phyloP scores from a whole-genome alignment of 2,113 vertebrate species.

The Eptesicus fuscus region DNA sequence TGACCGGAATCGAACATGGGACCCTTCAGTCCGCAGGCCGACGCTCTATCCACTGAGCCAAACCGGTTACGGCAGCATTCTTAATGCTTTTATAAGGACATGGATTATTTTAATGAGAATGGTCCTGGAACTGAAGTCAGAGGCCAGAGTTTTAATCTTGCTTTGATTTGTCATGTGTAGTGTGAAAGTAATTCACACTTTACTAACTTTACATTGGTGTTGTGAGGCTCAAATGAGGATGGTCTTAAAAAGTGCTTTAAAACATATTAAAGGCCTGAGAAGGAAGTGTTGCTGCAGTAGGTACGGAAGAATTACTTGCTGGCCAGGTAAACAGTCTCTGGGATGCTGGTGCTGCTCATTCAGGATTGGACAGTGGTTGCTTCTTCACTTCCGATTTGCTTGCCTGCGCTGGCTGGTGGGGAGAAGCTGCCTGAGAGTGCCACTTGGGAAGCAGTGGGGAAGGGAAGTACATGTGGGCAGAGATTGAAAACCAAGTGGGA shows the following conservation, averaged over 20 bases:
- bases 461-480: neutral
- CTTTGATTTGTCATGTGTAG: neutral
- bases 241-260: neutral
- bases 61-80: neutral
- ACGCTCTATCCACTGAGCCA: neutral
- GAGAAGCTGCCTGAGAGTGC: neutral
- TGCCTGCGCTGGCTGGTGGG: neutral
- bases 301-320: neutral
- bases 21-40: neutral
- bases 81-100: neutral
- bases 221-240: neutral
- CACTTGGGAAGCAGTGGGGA: neutral
- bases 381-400: neutral
- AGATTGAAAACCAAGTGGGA: neutral
- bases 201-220: neutral
- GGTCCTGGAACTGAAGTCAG: neutral
- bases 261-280: neutral
- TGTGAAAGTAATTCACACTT: neutral
- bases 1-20: neutral
- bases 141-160: neutral
- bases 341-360: neutral
- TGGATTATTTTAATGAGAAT: neutral
- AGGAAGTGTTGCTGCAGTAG: neutral
- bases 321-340: neutral
- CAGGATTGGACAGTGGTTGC: neutral